A percentile compares a stretch with the other conserved stretches of the same genome.
These are phyloP conservation scores for Chrysina gloriosa DNA, from an alignment of 2,888 invertebrate genomes.

Conservation along the genomic window DNA sequence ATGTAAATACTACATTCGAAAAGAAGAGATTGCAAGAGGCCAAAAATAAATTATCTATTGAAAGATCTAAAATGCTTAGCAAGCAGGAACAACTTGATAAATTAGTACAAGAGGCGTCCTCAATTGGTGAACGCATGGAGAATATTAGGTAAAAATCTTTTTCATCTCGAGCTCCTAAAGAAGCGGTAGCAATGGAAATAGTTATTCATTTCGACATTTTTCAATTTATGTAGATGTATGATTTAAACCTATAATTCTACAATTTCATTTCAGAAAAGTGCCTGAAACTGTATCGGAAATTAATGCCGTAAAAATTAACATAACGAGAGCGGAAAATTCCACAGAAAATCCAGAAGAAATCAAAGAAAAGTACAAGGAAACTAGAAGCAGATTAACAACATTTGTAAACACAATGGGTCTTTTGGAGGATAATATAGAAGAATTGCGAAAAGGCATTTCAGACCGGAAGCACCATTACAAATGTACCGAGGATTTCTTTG, in stretches of 20 bases:
- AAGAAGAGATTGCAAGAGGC: constrained; percentile 53
- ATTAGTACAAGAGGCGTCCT: constrained; percentile 65
- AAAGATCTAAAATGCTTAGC: constrained; percentile 62
- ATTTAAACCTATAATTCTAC: too few relatives aligned
- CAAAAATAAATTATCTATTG: constrained; percentile 50
- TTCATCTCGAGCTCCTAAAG: background rate
- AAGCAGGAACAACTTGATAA: constrained; percentile 64
- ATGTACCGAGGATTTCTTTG: constrained; percentile 62
- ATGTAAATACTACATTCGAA: constrained; percentile 55
- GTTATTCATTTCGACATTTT: background rate
- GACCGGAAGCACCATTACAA: constrained; percentile 60
- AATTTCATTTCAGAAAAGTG: constrained; percentile 54
- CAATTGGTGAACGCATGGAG: constrained; percentile 66
- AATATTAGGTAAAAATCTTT: constrained; percentile 64
- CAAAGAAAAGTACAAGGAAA: constrained; percentile 56
- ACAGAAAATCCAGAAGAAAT: constrained; percentile 54
- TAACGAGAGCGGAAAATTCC: constrained; percentile 64
- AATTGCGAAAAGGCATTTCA: constrained; percentile 55
- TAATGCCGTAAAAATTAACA: constrained; percentile 63
- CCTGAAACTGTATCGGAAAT: constrained; percentile 61
- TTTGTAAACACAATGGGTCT: constrained; percentile 55
- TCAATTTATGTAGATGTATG: background rate
- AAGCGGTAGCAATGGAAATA: too few relatives aligned
- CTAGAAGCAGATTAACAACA: constrained; percentile 58
- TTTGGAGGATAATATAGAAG: constrained; percentile 52